These are phyloP conservation scores for Ptiloglossa arizonensis DNA, from an alignment of 1,140 invertebrate genomes.

Conservation along the genomic window DNA sequence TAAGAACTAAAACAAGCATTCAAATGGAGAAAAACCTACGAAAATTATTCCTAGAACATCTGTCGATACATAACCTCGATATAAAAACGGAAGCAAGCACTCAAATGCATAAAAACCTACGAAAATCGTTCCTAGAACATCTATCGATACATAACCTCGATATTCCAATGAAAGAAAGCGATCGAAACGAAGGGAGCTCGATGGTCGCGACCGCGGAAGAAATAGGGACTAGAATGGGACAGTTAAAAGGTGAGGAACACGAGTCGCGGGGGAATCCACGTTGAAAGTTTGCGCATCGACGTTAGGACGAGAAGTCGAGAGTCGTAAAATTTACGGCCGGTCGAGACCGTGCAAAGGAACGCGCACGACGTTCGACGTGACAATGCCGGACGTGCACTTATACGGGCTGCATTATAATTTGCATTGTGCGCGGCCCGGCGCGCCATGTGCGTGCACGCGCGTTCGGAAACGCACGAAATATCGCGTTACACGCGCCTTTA, in stretches of 20 bases:
- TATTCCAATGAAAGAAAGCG: background rate
- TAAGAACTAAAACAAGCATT: too few species aligned
- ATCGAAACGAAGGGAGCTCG: background rate
- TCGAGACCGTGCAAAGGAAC: background rate
- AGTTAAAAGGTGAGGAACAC: background rate
- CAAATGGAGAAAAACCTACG: too few species aligned
- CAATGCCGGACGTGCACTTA: conserved; percentile 33
- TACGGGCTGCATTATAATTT: conserved; percentile 44
- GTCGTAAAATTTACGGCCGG: conserved; percentile 16
- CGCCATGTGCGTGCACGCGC: conserved; percentile 18
- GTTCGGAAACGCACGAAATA: conserved; percentile 50
- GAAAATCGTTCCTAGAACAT: too few species aligned
- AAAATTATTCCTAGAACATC: too few species aligned
- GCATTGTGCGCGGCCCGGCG: conserved; percentile 17
- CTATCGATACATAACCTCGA: too few species aligned
- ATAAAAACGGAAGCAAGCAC: too few species aligned
- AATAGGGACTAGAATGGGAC: too few species aligned
- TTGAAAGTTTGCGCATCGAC: background rate
- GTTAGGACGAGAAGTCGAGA: conserved; percentile 12
- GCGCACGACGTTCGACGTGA: conserved; percentile 3
- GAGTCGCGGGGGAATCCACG: background rate
- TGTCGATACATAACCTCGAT: too few species aligned
- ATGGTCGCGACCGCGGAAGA: background rate
- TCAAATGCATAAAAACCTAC: too few species aligned
- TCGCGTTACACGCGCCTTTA: conserved; percentile 48